Conservation (phyloP, 2,797 vertebrate species). For the Psittacula echo region DNA sequence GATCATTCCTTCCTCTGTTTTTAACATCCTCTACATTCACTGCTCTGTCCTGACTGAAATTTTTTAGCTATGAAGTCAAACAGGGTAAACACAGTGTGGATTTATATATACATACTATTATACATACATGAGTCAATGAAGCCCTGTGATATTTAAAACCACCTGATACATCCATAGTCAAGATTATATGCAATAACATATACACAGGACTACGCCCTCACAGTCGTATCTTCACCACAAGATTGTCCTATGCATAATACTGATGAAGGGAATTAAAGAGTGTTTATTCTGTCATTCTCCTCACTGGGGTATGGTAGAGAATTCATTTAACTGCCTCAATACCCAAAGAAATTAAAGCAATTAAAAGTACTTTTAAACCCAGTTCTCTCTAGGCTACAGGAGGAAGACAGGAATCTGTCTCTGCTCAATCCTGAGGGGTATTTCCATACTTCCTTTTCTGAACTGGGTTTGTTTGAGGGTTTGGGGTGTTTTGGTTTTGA, state of each 20-base stretch:
- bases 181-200: not conserved
- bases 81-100: not conserved
- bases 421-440: not conserved
- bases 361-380: not conserved
- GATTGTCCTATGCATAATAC: not conserved
- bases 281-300: not conserved
- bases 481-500: no score
- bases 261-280: not conserved
- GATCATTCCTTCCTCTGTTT: not conserved
- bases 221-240: not conserved
- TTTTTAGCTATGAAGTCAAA: not conserved
- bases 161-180: not conserved
- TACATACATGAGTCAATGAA: not conserved
- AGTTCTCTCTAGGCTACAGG: not conserved
- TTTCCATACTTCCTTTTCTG: not conserved
- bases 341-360: not conserved
- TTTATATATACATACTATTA: not conserved
- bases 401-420: not conserved
- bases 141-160: not conserved
- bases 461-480: not conserved
- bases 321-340: not conserved
- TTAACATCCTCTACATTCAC: not conserved
- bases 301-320: not conserved
- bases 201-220: not conserved
- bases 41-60: not conserved